Conservation (phyloP, 1,140 invertebrate genomes). For the Daktulosphaira vitifoliae region DNA sequence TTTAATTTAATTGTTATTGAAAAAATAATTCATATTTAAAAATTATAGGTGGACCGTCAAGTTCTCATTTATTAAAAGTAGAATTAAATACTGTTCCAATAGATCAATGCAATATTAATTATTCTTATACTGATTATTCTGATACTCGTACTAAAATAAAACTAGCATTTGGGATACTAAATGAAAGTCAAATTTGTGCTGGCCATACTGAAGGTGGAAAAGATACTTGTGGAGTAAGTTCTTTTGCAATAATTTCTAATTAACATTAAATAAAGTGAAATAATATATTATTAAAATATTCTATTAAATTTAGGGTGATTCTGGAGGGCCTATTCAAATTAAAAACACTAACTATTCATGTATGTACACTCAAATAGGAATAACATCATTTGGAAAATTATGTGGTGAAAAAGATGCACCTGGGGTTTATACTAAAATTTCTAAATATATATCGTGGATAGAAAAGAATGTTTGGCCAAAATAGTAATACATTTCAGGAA, state of each 20-base stretch:
- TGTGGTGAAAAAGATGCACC: slow-evolving; percentile 51
- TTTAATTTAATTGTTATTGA: not conserved
- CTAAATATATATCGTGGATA: slow-evolving; percentile 59
- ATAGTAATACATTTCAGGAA: too few relatives aligned
- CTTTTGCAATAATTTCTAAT: too few relatives aligned
- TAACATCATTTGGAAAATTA: slow-evolving; percentile 54
- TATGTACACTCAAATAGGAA: slow-evolving; percentile 49
- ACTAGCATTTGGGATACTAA: not conserved
- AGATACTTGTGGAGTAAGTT: slow-evolving; percentile 15
- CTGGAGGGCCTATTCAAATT: slow-evolving; percentile 52
- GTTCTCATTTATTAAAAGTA: slow-evolving; percentile 37
- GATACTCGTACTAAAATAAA: not conserved
- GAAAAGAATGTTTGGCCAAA: slow-evolving; percentile 49
- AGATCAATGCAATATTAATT: slow-evolving; percentile 36
- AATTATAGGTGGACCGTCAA: slow-evolving; percentile 21
- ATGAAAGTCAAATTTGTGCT: slow-evolving; percentile 8
- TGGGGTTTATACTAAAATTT: slow-evolving; percentile 58
- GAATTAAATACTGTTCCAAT: slow-evolving; percentile 35
- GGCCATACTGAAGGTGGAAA: not conserved
- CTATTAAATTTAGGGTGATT: slow-evolving; percentile 50
- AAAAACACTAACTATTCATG: slow-evolving; percentile 43
- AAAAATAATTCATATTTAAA: not conserved
- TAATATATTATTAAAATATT: too few relatives aligned
- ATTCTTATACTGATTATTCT: too few relatives aligned
- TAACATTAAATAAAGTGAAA: too few relatives aligned